Evolutionary conservation across 1,140 invertebrate species (phyloP), one percentile per base, ranked within the genome.

Genomic region (Leptoteleia sp.): DNA sequence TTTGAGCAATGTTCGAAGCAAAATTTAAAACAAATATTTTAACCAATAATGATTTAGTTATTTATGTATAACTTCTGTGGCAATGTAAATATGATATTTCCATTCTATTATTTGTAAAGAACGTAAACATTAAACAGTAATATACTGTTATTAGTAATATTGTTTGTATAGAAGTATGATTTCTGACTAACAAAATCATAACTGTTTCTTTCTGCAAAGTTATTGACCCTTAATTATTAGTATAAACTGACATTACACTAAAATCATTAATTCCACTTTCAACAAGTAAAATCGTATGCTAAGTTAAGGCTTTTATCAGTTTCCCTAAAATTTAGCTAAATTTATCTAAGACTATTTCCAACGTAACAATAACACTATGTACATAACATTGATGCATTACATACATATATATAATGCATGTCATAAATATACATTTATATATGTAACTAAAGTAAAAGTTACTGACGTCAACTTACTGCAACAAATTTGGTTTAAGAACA

Each of bases 151-250:
- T 4, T 25, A 15, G 4, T 38, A 17, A 54, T 9, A 38, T 9
- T 38, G 38, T 37, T 35, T 19, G n/a, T 27, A 38, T 35, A 54
- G 6, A 22, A 48, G 22, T n/a, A 64, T 48, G 43, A 50, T 64
- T 64, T 64, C 45, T 48, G 59, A 64, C 59, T 64, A 64, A 64
- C 35, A 47, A 64, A 64, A 64, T 64, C 59, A 48, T 29, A 27
- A 40, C 22, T 50, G 33, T 40, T 11, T 22, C 15, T 12, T 29
- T 50, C 3, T 22, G 16, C 38, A 27, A 38, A 33, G 6, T 4
- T 35, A n/a, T 45, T 45, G 9, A 12, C 6, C 4, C 15, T 29
- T 47, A 47, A 29, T 47, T 43, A 11, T 7, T 22, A 11, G 9
- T 11, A 22, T 6, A 22, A 6, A 29, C n/a, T n/a, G n/a, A n/a